These are phyloP conservation scores for Phataginus tetradactyla DNA, from an alignment of 2,797 vertebrate species.

Conservation along the genomic window DNA sequence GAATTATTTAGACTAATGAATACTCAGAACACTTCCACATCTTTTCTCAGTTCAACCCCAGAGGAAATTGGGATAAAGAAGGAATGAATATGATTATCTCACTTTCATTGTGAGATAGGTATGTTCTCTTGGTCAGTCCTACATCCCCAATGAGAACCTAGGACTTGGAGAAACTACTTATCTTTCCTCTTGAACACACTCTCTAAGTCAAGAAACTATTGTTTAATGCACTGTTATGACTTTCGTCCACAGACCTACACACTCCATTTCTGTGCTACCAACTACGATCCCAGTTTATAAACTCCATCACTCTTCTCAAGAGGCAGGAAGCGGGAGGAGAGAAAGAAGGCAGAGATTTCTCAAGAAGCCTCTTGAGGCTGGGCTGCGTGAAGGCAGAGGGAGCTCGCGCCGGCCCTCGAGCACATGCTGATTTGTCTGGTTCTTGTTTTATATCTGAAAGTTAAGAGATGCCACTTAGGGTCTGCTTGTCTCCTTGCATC, in stretches of 20 bases:
- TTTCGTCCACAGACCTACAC: neutral
- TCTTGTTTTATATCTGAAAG: neutral
- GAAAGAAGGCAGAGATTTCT: neutral
- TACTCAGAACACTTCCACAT: neutral
- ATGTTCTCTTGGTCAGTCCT: neutral
- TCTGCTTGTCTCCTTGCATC: neutral
- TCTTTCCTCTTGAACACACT: neutral
- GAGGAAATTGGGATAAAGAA: neutral
- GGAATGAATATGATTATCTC: neutral
- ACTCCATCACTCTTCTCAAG: neutral
- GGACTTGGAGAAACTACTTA: neutral
- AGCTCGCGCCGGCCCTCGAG: neutral
- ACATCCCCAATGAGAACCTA: neutral
- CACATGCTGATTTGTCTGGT: neutral
- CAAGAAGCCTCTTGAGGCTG: constrained; percentile 22
- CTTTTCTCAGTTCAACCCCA: neutral
- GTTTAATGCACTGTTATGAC: neutral
- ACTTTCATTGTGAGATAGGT: neutral
- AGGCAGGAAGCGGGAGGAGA: neutral
- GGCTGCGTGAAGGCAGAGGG: neutral
- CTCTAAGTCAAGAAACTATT: neutral
- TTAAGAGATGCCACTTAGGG: constrained; percentile 11
- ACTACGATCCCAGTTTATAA: neutral
- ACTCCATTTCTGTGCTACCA: neutral
- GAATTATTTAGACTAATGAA: neutral